Evolutionary conservation across 1,140 invertebrate genomes (phyloP).

Genomic region (Cheumatopsyche charites): DNA sequence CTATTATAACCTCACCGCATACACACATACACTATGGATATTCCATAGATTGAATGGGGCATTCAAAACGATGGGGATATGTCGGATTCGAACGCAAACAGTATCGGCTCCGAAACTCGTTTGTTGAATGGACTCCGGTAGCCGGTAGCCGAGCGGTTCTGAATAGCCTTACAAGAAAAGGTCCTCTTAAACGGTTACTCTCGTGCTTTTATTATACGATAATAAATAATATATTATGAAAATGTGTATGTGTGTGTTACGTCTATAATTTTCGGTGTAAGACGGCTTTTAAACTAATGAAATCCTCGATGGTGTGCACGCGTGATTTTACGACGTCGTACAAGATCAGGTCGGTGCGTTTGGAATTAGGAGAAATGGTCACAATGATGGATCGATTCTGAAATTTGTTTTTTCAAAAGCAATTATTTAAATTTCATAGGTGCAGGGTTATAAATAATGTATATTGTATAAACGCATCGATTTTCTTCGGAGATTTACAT

Average conservation of each 20-base stretch:
- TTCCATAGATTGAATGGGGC: slow-evolving; percentile 6
- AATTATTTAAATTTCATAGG: too few species aligned
- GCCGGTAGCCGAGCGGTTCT: slow-evolving; percentile 30
- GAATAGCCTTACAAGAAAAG: slow-evolving; percentile 31
- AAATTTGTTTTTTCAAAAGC: too few species aligned
- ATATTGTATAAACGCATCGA: too few species aligned
- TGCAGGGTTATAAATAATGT: too few species aligned
- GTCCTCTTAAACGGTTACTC: slow-evolving; percentile 27
- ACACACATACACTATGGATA: not conserved
- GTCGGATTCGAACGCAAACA: not conserved
- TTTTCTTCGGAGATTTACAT: not conserved
- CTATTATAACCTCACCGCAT: slow-evolving; percentile 9
- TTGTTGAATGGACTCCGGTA: slow-evolving; percentile 32
- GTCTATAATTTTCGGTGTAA: slow-evolving; percentile 14
- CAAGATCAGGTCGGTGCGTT: slow-evolving; percentile 3
- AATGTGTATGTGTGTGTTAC: not conserved
- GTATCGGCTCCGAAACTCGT: slow-evolving; percentile 24
- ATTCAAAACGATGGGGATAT: not conserved
- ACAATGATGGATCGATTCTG: too few species aligned
- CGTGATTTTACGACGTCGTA: slow-evolving; percentile 21
- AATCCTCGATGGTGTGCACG: slow-evolving; percentile 16
- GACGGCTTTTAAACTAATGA: slow-evolving; percentile 6
- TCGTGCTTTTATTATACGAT: not conserved
- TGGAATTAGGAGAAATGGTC: too few species aligned
- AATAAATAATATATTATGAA: too few species aligned